A percentile compares a stretch with the other conserved stretches of the same genome.
Evolutionary conservation across 1,140 invertebrate genomes (phyloP).

Genomic region (Neotoxoptera formosana): DNA sequence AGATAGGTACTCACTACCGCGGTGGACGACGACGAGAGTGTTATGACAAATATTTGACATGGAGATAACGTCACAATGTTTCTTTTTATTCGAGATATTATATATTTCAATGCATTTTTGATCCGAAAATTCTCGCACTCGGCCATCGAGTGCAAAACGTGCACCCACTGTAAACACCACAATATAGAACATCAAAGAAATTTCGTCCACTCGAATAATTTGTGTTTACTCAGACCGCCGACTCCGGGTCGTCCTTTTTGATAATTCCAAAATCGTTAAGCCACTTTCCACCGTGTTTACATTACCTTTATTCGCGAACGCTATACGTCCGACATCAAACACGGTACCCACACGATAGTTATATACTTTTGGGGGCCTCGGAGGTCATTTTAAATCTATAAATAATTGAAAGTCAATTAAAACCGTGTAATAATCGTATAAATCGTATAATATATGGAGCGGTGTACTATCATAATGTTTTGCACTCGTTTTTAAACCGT

Average conservation of each 20-base stretch:
- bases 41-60: not conserved
- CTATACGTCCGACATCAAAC: not conserved
- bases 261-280: not conserved
- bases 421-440: not conserved
- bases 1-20: too few relatives aligned
- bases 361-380: not conserved
- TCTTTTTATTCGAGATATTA: not conserved
- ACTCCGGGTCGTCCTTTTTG: not conserved
- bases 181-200: not conserved
- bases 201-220: not conserved
- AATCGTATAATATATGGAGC: too few relatives aligned
- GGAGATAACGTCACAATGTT: not conserved
- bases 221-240: not conserved
- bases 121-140: not conserved
- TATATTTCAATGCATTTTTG: not conserved
- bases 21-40: not conserved
- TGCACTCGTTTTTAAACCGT: not conserved
- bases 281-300: not conserved
- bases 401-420: not conserved
- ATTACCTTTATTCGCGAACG: not conserved
- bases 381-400: not conserved
- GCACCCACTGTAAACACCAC: not conserved
- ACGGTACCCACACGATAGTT: not conserved
- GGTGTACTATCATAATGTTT: not conserved
- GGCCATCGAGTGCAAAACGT: not conserved